Evolutionary conservation across 2,797 vertebrate genomes (phyloP).

Genomic region (Limosa lapponica): DNA sequence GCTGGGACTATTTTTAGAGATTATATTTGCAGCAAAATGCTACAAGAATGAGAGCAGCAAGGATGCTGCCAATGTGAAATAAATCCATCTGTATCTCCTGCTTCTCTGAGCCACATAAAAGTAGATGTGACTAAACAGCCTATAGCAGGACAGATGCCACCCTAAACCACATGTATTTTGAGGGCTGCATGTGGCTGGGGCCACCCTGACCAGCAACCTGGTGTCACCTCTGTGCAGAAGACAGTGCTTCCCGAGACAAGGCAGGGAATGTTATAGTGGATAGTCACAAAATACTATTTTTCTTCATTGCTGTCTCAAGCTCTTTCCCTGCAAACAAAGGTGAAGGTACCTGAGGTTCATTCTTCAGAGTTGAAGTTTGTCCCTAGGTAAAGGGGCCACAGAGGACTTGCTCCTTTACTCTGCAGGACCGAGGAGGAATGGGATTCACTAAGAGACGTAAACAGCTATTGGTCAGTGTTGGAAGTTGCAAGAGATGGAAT

Average conservation of each 20-base stretch:
- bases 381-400: not conserved
- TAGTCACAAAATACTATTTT: not conserved
- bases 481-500: not conserved
- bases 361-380: not conserved
- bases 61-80: constrained; percentile 17
- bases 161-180: not conserved
- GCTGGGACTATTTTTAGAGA: constrained; percentile 69
- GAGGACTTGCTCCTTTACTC: not conserved
- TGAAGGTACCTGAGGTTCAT: not conserved
- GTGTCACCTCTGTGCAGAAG: not conserved
- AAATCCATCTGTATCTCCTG: constrained; percentile 3
- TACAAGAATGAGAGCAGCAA: constrained; percentile 56
- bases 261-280: not conserved
- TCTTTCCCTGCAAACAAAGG: not conserved
- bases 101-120: not conserved
- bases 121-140: not conserved
- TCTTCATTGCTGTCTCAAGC: not conserved
- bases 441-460: not conserved
- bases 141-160: not conserved
- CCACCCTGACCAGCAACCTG: not conserved
- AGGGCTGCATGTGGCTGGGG: not conserved
- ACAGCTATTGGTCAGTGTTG: not conserved
- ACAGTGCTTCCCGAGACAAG: not conserved
- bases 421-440: fast-evolving
- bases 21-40: constrained; percentile 60